Evolutionary conservation across 1,140 invertebrate species (phyloP), one percentile per base, ranked within the genome.

Genomic region (Nebria ingens): DNA sequence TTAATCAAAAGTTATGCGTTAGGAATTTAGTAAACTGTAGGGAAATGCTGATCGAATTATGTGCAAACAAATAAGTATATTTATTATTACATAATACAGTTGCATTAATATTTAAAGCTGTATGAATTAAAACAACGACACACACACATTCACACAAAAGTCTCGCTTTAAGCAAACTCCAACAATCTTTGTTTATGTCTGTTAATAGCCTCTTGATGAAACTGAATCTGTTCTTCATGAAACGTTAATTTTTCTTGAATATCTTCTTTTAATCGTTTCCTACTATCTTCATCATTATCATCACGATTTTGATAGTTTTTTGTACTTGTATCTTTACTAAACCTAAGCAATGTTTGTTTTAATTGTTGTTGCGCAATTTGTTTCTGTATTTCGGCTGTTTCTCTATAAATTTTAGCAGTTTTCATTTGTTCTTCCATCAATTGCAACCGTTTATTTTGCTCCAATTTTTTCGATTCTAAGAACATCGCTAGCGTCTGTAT

Each of bases 401-500:
- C 68, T 53, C 68, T 66, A 60, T 59, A 68, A 29, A 69, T 66
- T 62, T 70, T 70, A 55, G 68, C 68, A 51, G 68, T 65, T 61
- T 70, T 67, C 61, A 70, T 53, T 59, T 70, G 68, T 40, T 68
- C 66, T 58, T 70, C 68, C 23, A 70, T 61, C 45, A 70, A 69
- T 42, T 69, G 68, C 68, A 70, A 70, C 55, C 68, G 67, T 65
- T 70, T 62, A 59, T 67, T 62, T 52, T 70, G 68, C 62, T 70
- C 68, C 59, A 69, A 68, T 58, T 61, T 67, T 59, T 70, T 68
- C 40, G 40, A 45, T 45, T 45, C 40, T 4, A 45, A 45, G 15
- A 45, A 45, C 6, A 17, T 45, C 17, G 40, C 40, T 45, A 45
- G 17, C 6, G 40, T 12, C 3, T 45, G 40, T 6, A 45, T 17